A percentile compares a stretch with the other conserved stretches of the same genome.
phyloP scores from a whole-genome alignment of 2,113 vertebrate species.

The Macquaria ambigua region DNA sequence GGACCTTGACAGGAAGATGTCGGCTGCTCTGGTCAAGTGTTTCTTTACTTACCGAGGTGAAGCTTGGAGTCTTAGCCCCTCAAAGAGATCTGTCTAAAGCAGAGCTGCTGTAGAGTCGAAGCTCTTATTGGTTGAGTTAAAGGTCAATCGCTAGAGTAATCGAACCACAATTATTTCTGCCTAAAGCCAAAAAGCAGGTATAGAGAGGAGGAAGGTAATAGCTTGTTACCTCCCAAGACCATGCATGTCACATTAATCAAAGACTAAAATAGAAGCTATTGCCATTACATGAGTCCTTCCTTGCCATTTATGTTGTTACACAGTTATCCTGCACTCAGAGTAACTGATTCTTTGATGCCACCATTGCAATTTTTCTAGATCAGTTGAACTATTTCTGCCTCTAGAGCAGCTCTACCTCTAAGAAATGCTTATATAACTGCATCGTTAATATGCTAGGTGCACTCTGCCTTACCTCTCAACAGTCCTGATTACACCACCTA shows the following conservation, averaged over 20 bases:
- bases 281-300: rapidly evolving
- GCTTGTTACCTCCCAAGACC: neutral
- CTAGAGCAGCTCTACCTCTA: neutral
- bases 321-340: constrained; percentile 1
- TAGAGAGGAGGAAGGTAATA: neutral
- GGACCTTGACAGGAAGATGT: constrained; percentile 79
- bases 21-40: constrained; percentile 74
- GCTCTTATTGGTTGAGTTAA: neutral
- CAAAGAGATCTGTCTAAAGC: neutral
- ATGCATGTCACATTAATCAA: neutral
- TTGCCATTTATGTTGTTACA: neutral
- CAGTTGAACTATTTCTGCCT: neutral
- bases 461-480: constrained; percentile 34
- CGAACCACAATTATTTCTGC: neutral
- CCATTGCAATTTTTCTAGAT: neutral
- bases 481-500: constrained; percentile 34
- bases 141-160: neutral
- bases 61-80: neutral
- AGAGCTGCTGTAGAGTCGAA: neutral
- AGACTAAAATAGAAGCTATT: neutral
- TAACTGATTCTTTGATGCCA: neutral
- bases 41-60: constrained; percentile 80
- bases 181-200: neutral
- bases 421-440: constrained; percentile 5
- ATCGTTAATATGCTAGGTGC: neutral